Evolutionary conservation across 2,888 invertebrate species (phyloP).

Genomic region (Drosophila leonis): DNA sequence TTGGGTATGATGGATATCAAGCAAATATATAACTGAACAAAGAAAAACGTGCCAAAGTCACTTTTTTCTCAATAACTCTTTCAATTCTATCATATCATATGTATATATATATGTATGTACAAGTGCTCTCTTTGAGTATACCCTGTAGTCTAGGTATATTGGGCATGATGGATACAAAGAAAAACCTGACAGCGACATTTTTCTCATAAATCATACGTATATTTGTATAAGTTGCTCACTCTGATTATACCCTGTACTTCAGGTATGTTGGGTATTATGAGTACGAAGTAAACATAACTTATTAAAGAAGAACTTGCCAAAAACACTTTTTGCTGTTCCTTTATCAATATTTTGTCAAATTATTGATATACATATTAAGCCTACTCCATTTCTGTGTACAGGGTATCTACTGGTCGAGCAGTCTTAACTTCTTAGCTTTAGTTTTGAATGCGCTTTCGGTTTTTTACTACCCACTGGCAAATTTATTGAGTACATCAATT

Average conservation of each 20-base stretch:
- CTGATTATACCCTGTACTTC: background rate
- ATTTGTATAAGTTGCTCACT: background rate
- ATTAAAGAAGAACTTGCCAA: too few species aligned
- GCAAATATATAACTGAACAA: background rate
- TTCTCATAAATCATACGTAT: background rate
- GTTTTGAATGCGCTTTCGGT: conserved; percentile 16
- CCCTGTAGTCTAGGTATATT: background rate
- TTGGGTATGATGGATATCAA: too few species aligned
- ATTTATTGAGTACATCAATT: conserved; percentile 38
- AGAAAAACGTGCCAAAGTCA: background rate
- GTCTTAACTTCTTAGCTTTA: background rate
- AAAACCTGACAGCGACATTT: too few species aligned
- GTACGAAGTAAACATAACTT: too few species aligned
- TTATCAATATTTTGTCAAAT: too few species aligned
- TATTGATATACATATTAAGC: background rate
- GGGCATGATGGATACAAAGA: background rate
- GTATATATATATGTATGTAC: too few species aligned
- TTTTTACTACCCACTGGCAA: conserved; percentile 24
- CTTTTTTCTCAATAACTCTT: background rate
- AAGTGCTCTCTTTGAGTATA: background rate
- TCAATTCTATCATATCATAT: too few species aligned
- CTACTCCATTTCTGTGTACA: background rate
- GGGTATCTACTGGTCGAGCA: background rate
- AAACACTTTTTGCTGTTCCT: too few species aligned
- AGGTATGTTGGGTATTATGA: too few species aligned